Evolutionary conservation across 2,797 vertebrate genomes (phyloP), one percentile per base, ranked within the genome.

Genomic region (Pangasius djambal): DNA sequence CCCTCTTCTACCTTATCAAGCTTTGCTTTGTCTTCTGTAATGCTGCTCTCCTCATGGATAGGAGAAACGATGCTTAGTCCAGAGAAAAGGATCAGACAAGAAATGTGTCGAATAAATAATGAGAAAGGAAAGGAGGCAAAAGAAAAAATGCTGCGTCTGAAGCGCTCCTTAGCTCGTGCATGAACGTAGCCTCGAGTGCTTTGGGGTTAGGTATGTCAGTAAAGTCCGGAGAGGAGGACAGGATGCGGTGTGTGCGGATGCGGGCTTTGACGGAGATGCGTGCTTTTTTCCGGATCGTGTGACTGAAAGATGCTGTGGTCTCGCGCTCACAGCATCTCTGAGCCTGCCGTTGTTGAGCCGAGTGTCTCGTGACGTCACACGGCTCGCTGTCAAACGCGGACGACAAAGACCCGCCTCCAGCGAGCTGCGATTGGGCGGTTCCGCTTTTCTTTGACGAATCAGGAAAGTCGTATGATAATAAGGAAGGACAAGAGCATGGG

Each of bases 241-340:
- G 48, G 86, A 63, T 78, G 75, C 52, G 70, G 48, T 31, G 83
- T 88, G 91, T 81, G 91, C 82, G 91, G 90, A 91, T 91, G 90
- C 88, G 92, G 93, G 93, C 92, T 93, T 20, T 91, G 92, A 94
- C 92, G 70, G 93, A 93, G 94, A 88, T 91, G 90, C 86, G 91
- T 86, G 91, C 91, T 91, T 92, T 91, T 81, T 92, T 92, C 75
- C 65, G 84, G 75, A 59, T 82, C 85, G 93, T 94, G 92, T 93
- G 94, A 94, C 90, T 92, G 94, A 91, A 96, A 96, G 96, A 97
- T 97, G 96, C 96, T 96, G 96, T 96, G 95, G 95, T 95, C 94
- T 92, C 92, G 93, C 94, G 94, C 94, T 96, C 94, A 96, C 93
- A 96, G 96, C 96, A 97, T 97, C 96, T 93, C 94, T 95, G 87